These are phyloP conservation scores for Anthonomus grandis DNA, from an alignment of 1,140 invertebrate genomes.

Conservation along the genomic window DNA sequence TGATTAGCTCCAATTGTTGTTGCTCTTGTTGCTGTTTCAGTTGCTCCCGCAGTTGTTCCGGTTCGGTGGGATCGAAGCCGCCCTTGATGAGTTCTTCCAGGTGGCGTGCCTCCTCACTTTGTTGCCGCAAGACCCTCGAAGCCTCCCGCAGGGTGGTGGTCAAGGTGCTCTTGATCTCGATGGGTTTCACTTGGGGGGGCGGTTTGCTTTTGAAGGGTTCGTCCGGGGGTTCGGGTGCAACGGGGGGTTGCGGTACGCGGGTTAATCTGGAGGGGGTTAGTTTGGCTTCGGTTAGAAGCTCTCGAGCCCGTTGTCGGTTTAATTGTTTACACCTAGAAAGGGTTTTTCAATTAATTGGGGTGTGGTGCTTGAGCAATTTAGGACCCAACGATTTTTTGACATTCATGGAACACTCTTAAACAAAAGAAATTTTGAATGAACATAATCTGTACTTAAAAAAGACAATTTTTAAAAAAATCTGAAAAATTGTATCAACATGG, in stretches of 20 bases:
- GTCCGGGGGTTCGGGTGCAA: background rate
- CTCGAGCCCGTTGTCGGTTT: conserved; percentile 50
- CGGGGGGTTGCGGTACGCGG: conserved; percentile 37
- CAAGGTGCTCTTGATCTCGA: conserved; percentile 50
- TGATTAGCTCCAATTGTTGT: conserved; percentile 51
- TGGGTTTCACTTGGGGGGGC: conserved; percentile 32
- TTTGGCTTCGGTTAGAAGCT: conserved; percentile 47
- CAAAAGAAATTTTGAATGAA: too few relatives aligned
- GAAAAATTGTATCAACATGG: too few relatives aligned
- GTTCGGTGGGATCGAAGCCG: conserved; percentile 46
- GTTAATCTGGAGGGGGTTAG: conserved; percentile 29
- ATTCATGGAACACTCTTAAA: too few relatives aligned
- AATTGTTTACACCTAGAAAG: conserved; percentile 43
- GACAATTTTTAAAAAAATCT: too few relatives aligned
- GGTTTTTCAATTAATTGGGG: background rate
- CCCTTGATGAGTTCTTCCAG: conserved; percentile 50
- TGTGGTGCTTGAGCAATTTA: too few relatives aligned
- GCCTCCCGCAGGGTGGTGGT: conserved; percentile 52
- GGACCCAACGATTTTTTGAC: too few relatives aligned
- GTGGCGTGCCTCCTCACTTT: conserved; percentile 54
- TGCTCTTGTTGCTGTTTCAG: conserved; percentile 50
- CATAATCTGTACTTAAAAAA: too few relatives aligned
- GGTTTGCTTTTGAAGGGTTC: conserved; percentile 28
- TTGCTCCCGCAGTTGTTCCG: conserved; percentile 49
- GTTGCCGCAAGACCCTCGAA: conserved; percentile 48